Evolutionary conservation across 1,140 invertebrate genomes (phyloP).

Genomic region (Drosophila bocqueti): DNA sequence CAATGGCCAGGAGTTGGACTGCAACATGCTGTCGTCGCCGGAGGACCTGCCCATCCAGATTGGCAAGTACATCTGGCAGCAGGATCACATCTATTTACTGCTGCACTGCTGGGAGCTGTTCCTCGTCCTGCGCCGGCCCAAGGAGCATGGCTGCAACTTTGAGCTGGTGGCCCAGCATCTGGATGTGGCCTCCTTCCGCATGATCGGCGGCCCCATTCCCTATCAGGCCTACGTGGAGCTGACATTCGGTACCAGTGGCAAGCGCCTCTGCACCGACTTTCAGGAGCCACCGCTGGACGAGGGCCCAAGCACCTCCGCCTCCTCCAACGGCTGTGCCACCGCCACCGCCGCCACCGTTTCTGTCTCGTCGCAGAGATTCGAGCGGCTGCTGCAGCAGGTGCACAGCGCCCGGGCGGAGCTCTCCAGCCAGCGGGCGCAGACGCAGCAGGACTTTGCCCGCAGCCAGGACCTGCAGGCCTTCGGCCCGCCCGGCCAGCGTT

Average conservation of each 20-base stretch:
- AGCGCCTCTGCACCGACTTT: slow-evolving; percentile 55
- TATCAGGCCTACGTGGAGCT: slow-evolving; percentile 65
- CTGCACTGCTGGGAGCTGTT: slow-evolving; percentile 58
- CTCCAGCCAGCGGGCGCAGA: slow-evolving; percentile 40
- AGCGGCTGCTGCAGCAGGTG: slow-evolving; percentile 50
- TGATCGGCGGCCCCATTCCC: slow-evolving; percentile 44
- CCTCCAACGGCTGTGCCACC: background rate
- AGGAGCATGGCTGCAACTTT: slow-evolving; percentile 38
- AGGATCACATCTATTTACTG: slow-evolving; percentile 49
- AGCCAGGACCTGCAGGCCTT: slow-evolving; percentile 38
- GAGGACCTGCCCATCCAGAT: slow-evolving; percentile 53
- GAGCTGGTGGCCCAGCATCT: slow-evolving; percentile 39
- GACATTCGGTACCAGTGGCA: slow-evolving; percentile 42
- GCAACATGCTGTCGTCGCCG: slow-evolving; percentile 45
- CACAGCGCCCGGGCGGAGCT: slow-evolving; percentile 51
- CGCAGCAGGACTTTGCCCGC: slow-evolving; percentile 47
- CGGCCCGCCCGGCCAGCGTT: slow-evolving; percentile 49
- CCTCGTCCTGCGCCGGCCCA: slow-evolving; percentile 52
- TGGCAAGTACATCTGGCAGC: slow-evolving; percentile 60
- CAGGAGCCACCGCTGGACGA: slow-evolving; percentile 12
- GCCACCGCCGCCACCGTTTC: background rate
- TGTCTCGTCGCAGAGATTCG: slow-evolving; percentile 18
- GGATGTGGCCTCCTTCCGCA: slow-evolving; percentile 25
- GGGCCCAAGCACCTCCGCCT: slow-evolving; percentile 5
- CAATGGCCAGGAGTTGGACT: slow-evolving; percentile 18